Evolutionary conservation across 2,113 vertebrate genomes (phyloP), one percentile per base, ranked within the genome.

Genomic region (Galbula dea): DNA sequence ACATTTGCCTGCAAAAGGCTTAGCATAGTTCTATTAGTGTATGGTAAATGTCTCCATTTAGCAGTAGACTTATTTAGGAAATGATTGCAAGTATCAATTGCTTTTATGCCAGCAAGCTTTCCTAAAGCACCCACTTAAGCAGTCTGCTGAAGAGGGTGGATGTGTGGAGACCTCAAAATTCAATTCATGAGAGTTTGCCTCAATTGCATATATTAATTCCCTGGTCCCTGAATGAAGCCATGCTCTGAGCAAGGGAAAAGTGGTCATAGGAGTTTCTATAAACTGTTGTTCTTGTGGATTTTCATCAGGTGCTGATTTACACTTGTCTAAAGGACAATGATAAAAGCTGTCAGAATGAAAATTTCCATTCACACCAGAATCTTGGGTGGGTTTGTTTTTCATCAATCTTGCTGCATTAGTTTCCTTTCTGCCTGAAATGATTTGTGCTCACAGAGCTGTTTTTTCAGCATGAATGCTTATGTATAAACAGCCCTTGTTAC

Each of bases 391-490:
- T 74, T 69, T 23, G 10, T n/a, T 94, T 63, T 92, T 67, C 59
- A 73, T 71, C 85, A 93, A 0, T 55, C 57, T 65, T 90, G 51
- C 17, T 58, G 23, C 52, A 79, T 86, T 78, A 52, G 27, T 75
- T 83, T 55, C 23, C 79, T 87, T 84, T 57, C 58, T 75, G 41
- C 48, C 57, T 68, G 86, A 90, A 90, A 78, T 49, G 1, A 68
- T 20, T 86, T 78, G 17, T 54, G 32, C 67, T 84, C 66, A 84
- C 24, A 82, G 66, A 65, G 37, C 59, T 73, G 26, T 22, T 79
- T n/a, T 63, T 83, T 93, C 66, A 92, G 34, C 58, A 69, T 23
- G 59, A 92, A 48, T 29, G 49, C 52, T 97, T 81, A 76, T 86
- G 93, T 90, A 83, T 65, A 86, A 91, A 83, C 68, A 85, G 24